These are phyloP conservation scores for Sterna hirundo DNA, from an alignment of 2,113 vertebrate genomes.

Conservation along the genomic window DNA sequence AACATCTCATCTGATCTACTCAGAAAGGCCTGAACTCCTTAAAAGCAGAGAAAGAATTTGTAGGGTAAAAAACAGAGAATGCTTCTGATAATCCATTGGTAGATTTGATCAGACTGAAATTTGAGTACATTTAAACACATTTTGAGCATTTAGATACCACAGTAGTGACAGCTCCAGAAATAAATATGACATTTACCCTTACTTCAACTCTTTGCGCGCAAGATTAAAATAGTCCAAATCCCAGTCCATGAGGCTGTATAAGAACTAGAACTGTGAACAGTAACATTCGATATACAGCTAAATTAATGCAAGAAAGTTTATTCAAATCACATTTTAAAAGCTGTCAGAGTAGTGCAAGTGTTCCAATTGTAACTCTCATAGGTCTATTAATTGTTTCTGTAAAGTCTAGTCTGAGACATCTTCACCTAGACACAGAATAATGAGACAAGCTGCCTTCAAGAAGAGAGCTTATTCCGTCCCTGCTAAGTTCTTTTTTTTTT, in stretches of 20 bases:
- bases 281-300: neutral
- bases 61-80: neutral
- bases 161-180: neutral
- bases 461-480: neutral
- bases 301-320: neutral
- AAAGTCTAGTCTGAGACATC: neutral
- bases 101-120: neutral
- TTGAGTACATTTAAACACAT: neutral
- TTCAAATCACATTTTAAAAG: constrained; percentile 31
- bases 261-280: neutral
- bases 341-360: neutral
- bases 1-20: neutral
- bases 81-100: neutral
- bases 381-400: constrained; percentile 1
- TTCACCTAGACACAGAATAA: neutral
- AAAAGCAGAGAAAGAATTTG: neutral
- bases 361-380: neutral
- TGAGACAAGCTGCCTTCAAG: neutral
- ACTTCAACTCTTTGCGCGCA: neutral
- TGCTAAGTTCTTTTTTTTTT: neutral
- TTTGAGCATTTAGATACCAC: neutral
- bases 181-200: neutral
- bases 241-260: neutral
- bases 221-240: neutral
- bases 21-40: neutral